Evolutionary conservation across 2,888 invertebrate genomes (phyloP), one percentile per base, ranked within the genome.

Genomic region (Hirtodrosophila alboralis): DNA sequence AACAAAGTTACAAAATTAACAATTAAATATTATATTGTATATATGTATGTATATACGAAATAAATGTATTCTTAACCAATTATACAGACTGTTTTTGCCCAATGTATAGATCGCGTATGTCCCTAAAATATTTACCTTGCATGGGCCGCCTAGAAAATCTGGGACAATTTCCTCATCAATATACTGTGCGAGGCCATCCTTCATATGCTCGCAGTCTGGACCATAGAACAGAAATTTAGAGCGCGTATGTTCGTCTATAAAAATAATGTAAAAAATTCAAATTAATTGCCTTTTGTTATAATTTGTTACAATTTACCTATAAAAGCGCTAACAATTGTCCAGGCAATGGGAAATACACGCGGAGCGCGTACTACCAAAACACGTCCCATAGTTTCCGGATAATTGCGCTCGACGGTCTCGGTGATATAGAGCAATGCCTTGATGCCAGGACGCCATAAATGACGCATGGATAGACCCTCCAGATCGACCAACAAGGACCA

Each of bases 251-350:
- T 98, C 98, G 91, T 98, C 97, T 95, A 88, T 0, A 89, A 81
- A 57, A 1, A 10, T 13, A 6, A 21, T 5, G 2, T 10, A 9
- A 2, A 18, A 3, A 36, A 5, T 10, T 26, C 4, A 47, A 38
- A 26, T 10, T 4, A n/a, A 4, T 9, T 16, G 18, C n/a, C n/a
- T 18, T 18, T 18, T 18, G 18, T 4, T 0, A 7, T 21, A 26
- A 13, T 34, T 41, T 0, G 0, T 5, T 3, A 4, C 10, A 6
- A 6, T 1, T 4, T 27, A 95, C 95, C 94, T 84, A 98, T 98
- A 90, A 98, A 98, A 1, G 97, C 96, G 90, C 96, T 96, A 69
- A 98, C 96, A 56, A 98, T 93, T 0, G 98, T 98, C 98, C 98
- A 98, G 28, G 98, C 92, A 52, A 98, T 97, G 3, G 98, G 98